Evolutionary conservation across 2,888 invertebrate genomes (phyloP).

Genomic region (Griposia aprilina): DNA sequence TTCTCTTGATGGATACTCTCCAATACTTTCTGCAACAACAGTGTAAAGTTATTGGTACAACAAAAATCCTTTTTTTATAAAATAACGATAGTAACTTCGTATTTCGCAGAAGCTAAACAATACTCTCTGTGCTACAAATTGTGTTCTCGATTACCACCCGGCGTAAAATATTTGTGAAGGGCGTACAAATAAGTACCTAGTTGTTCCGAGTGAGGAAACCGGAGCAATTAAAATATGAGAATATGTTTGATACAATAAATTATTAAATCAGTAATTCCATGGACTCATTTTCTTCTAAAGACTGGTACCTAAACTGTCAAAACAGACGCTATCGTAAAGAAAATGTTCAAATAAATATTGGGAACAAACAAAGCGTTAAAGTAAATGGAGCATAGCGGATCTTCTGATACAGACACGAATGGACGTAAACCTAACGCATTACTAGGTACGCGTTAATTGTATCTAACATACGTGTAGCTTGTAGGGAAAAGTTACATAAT

Average conservation of each 20-base stretch:
- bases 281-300: background rate
- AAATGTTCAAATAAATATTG: background rate
- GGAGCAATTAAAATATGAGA: background rate
- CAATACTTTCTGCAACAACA: conserved; percentile 89
- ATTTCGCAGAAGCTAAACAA: background rate
- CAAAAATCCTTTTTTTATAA: background rate
- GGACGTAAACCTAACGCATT: background rate
- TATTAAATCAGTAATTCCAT: background rate
- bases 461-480: too few species aligned
- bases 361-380: background rate
- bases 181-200: too few species aligned
- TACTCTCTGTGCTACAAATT: background rate
- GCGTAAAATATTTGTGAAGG: background rate
- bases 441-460: background rate
- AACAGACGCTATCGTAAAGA: background rate
- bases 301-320: background rate
- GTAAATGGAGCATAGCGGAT: background rate
- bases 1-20: conserved; percentile 91
- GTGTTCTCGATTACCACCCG: background rate
- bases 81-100: background rate
- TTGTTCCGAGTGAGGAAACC: background rate
- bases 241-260: background rate
- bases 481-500: background rate
- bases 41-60: conserved; percentile 4
- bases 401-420: background rate